Evolutionary conservation across 2,113 vertebrate genomes (phyloP).

Genomic region (Coturnix japonica): DNA sequence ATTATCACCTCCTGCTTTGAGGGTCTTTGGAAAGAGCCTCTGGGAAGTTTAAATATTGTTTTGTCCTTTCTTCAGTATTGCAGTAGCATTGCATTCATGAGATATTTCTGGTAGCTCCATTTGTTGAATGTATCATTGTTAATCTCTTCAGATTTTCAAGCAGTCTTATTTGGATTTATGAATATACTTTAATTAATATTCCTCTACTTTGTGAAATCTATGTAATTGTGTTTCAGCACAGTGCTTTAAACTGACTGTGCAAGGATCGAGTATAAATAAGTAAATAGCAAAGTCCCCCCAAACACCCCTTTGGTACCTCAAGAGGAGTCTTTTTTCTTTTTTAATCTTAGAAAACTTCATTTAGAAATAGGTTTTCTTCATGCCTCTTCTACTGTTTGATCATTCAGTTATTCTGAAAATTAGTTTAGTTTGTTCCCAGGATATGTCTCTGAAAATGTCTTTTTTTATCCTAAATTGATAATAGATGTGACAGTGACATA

Average conservation of each 20-base stretch:
- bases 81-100: background rate
- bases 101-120: background rate
- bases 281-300: background rate
- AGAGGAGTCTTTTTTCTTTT: background rate
- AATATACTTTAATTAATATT: conserved; percentile 28
- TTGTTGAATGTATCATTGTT: background rate
- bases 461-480: background rate
- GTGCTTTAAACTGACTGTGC: conserved; percentile 8
- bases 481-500: background rate
- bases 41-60: background rate
- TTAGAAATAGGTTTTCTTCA: conserved; percentile 55
- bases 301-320: background rate
- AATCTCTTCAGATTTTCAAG: conserved; percentile 8
- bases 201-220: background rate
- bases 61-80: background rate
- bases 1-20: background rate
- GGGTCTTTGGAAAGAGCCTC: background rate
- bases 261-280: conserved; percentile 55
- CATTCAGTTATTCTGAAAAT: conserved; percentile 33
- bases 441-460: background rate
- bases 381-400: conserved; percentile 31
- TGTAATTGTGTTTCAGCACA: background rate
- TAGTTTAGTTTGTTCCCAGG: conserved; percentile 3
- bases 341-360: conserved; percentile 28
- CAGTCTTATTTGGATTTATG: conserved; percentile 8